phyloP scores from a whole-genome alignment of 2,113 vertebrate genomes.

The Megaceryle maxima region DNA sequence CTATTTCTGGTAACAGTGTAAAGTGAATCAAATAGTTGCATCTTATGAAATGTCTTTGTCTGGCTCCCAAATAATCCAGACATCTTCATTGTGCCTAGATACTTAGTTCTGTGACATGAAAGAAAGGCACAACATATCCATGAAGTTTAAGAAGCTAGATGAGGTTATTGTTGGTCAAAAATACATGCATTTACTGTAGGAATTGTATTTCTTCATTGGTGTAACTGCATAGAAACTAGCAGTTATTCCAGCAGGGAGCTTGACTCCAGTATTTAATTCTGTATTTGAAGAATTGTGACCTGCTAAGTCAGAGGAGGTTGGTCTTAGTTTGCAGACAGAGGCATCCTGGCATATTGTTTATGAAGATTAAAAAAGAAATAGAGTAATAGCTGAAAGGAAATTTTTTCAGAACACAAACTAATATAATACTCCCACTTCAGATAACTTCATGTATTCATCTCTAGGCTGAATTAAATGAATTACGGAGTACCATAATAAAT shows the following conservation, averaged over 20 bases:
- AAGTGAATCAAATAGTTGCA: not conserved
- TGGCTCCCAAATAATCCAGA: not conserved
- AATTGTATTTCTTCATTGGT: not conserved
- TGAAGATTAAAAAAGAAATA: not conserved
- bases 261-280: not conserved
- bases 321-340: not conserved
- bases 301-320: not conserved
- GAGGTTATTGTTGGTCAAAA: not conserved
- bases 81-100: not conserved
- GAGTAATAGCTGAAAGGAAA: not conserved
- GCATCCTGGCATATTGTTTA: not conserved
- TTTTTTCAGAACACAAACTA: not conserved
- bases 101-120: not conserved
- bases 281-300: not conserved
- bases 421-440: not conserved
- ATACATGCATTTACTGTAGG: not conserved
- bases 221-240: not conserved
- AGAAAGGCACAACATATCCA: not conserved
- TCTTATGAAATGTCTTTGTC: not conserved
- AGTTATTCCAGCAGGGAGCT: not conserved
- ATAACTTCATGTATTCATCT: not conserved
- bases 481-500: slow-evolving; percentile 91
- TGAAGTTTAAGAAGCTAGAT: not conserved
- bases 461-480: slow-evolving; percentile 90
- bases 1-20: not conserved